phyloP scores from a whole-genome alignment of 2,797 vertebrate species.

The Phataginus tricuspis region DNA sequence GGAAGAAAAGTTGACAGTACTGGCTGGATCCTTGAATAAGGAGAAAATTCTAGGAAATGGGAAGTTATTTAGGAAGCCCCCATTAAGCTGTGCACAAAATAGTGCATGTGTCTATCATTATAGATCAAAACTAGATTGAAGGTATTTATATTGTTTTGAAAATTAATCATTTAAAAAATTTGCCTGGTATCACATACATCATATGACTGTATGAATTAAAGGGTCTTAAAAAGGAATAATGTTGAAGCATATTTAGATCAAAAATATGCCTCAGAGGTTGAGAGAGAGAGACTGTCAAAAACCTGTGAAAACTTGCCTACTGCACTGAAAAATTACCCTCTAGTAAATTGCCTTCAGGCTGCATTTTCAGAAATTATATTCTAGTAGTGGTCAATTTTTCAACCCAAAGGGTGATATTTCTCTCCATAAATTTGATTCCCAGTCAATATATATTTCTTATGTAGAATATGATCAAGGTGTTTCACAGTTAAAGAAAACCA shows the following conservation, averaged over 20 bases:
- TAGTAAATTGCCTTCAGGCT: constrained; percentile 63
- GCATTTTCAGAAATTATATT: constrained; percentile 77
- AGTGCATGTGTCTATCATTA: background rate
- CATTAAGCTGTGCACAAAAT: background rate
- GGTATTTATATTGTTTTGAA: background rate
- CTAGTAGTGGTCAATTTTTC: constrained; percentile 75
- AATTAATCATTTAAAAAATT: background rate
- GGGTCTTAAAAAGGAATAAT: background rate
- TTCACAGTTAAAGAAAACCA: constrained; percentile 70
- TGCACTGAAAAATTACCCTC: constrained; percentile 72
- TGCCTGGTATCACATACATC: background rate
- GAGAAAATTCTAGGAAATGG: background rate
- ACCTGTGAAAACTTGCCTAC: constrained; percentile 58
- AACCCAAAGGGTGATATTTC: constrained; percentile 60
- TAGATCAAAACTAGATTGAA: background rate
- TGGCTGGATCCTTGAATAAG: background rate
- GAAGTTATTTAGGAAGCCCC: background rate
- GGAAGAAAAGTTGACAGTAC: background rate
- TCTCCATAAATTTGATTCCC: constrained; percentile 72
- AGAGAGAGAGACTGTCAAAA: constrained; percentile 41
- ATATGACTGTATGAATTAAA: background rate
- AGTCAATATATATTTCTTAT: constrained; percentile 72
- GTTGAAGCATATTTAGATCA: constrained; percentile 34
- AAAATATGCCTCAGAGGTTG: constrained; percentile 24
- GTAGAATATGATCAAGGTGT: constrained; percentile 55